These are phyloP conservation scores for Daboia siamensis DNA, from an alignment of 2,113 vertebrate genomes.

Conservation along the genomic window DNA sequence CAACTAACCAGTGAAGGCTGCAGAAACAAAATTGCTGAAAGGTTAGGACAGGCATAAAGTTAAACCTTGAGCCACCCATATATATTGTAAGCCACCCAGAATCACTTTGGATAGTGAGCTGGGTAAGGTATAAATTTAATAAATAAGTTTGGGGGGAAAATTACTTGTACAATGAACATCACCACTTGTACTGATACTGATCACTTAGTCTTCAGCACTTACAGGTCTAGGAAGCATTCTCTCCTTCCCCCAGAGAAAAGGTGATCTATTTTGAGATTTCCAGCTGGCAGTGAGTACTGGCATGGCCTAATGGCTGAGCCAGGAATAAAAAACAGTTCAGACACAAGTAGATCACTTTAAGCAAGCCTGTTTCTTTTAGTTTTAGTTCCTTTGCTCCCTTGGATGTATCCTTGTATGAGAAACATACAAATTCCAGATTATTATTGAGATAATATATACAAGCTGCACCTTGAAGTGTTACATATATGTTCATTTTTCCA, in stretches of 20 bases:
- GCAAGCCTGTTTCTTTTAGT: background rate
- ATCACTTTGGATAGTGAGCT: no score
- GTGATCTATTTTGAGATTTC: background rate
- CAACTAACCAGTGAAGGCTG: background rate
- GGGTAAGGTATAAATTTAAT: no score
- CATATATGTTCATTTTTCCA: background rate
- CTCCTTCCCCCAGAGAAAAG: background rate
- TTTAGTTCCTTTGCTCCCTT: background rate
- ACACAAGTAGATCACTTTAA: background rate
- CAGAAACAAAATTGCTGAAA: background rate
- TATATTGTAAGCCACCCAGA: no score
- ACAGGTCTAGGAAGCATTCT: background rate
- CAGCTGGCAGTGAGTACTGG: background rate
- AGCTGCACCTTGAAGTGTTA: background rate
- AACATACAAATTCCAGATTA: background rate
- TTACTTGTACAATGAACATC: background rate
- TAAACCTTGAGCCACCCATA: no score
- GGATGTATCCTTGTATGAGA: background rate
- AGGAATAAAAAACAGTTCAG: background rate
- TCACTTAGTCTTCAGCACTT: background rate
- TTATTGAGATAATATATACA: background rate
- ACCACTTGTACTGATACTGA: background rate
- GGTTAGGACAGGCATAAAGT: background rate
- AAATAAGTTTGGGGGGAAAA: no score
- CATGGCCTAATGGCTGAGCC: background rate